Evolutionary conservation across 2,888 invertebrate species (phyloP), one percentile per base, ranked within the genome.

Genomic region (Dynastes grantii): DNA sequence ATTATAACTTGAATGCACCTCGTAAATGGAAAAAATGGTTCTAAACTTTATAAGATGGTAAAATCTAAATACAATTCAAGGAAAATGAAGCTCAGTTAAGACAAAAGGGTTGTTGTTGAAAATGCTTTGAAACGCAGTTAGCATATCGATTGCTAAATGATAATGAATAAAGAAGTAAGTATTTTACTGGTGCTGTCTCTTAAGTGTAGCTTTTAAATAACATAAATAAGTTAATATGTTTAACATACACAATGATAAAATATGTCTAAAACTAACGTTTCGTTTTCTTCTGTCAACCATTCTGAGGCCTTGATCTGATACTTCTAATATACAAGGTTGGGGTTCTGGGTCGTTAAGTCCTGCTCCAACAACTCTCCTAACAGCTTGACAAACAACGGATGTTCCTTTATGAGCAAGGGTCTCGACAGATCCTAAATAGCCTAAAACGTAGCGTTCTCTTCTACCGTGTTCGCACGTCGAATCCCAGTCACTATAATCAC

Each of bases 381-480:
- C 97, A 0, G 97, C 97, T 90, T 97, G 96, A 87, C 96, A 96
- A 13, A 97, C 94, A 0, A 98, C 97, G 6, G 97, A 95, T 32
- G 98, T 98, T n/a, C 99, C 98, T 90, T 98, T 98, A 89, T 98
- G 98, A 83, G 96, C 96, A 83, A 95, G 90, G 0, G 98, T 98
- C 89, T 99, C 98, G 73, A 99, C 96, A 0, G 98, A 98, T 0
- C 98, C 99, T 87, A 99, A 92, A 89, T 98, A 98, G 85, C 97
- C 96, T 86, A 99, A 90, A 78, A 97, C 91, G 88, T 96, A 97
- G 82, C 97, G 90, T 87, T 97, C 97, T 84, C 96, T 92, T 88
- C 96, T 94, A 22, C 95, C 95, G 89, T 95, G 95, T 81, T 95
- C 94, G 83, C 94, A 94, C 63, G 94, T 92, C 3, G 97, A 95